Conservation (phyloP, 2,113 vertebrate species). For the Xiphophorus couchianus region DNA sequence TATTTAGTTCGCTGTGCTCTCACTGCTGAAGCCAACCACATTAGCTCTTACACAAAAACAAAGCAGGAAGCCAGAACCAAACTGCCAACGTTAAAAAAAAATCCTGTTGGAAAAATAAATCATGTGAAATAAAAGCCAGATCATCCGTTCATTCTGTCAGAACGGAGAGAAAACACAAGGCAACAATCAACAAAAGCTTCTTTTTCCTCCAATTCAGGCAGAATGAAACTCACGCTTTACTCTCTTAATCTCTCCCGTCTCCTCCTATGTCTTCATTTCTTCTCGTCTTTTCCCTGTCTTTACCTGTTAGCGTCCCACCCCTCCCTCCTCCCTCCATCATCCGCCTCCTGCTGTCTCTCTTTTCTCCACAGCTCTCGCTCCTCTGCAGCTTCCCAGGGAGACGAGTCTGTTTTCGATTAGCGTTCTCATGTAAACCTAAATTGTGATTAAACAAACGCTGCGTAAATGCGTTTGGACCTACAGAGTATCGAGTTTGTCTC, state of each 20-base stretch:
- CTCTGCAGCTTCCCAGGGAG: slow-evolving; percentile 45
- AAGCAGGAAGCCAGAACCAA: slow-evolving; percentile 22
- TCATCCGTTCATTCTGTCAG: slow-evolving; percentile 31
- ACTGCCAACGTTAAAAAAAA: slow-evolving; percentile 50
- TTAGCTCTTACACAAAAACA: slow-evolving; percentile 18
- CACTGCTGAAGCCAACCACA: slow-evolving; percentile 42
- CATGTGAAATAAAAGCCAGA: slow-evolving; percentile 49
- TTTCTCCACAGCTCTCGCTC: slow-evolving; percentile 6
- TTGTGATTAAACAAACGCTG: slow-evolving; percentile 75
- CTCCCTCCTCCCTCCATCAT: background rate
- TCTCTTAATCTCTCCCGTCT: slow-evolving; percentile 10
- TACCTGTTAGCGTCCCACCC: slow-evolving; percentile 21
- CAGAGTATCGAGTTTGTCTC: slow-evolving; percentile 47
- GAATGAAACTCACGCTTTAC: background rate
- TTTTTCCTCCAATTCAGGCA: slow-evolving; percentile 27
- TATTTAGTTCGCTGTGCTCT: slow-evolving; percentile 50
- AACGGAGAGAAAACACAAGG: slow-evolving; percentile 16
- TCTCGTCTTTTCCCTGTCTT: slow-evolving; percentile 6
- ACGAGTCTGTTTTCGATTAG: slow-evolving; percentile 70
- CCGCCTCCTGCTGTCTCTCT: background rate
- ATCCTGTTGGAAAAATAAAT: slow-evolving; percentile 53
- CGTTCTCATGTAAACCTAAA: slow-evolving; percentile 73
- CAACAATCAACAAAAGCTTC: slow-evolving; percentile 57
- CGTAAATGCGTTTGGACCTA: slow-evolving; percentile 48
- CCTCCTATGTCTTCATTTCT: background rate